Evolutionary conservation across 2,113 vertebrate genomes (phyloP).

Genomic region (Limanda limanda): DNA sequence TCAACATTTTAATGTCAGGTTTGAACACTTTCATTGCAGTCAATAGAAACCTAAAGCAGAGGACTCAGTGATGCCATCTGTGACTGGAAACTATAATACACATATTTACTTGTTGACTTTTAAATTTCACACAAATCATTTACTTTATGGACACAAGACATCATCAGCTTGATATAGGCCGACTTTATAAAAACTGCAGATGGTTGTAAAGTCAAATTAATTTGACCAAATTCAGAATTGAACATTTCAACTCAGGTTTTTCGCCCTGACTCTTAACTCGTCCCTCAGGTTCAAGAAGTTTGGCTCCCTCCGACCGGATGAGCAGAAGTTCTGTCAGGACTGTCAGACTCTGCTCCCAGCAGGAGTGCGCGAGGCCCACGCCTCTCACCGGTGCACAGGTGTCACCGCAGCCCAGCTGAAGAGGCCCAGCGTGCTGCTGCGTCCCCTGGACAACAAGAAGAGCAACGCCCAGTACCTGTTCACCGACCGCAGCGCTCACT

Average conservation of each 20-base stretch:
- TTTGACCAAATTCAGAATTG: too few relatives aligned
- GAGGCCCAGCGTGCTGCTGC: constrained; percentile 88
- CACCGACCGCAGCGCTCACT: constrained; percentile 88
- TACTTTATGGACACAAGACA: too few relatives aligned
- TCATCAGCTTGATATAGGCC: not conserved
- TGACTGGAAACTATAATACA: too few relatives aligned
- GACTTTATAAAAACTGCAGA: not conserved
- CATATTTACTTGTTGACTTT: not conserved
- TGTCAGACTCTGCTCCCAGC: constrained; percentile 89
- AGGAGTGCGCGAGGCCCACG: constrained; percentile 79
- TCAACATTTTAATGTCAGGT: too few relatives aligned
- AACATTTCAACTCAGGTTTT: not conserved
- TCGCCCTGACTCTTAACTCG: not conserved
- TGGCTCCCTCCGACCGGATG: constrained; percentile 75
- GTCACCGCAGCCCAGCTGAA: constrained; percentile 82
- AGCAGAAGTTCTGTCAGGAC: constrained; percentile 89
- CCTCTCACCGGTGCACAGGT: constrained; percentile 69
- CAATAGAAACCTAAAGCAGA: too few relatives aligned
- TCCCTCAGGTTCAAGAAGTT: constrained; percentile 86
- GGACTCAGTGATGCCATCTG: too few relatives aligned
- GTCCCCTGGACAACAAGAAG: constrained; percentile 93
- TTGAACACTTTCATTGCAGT: too few relatives aligned
- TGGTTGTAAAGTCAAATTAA: too few relatives aligned
- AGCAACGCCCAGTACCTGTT: constrained; percentile 96
- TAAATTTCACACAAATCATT: not conserved